Percentiles rank a stretch among this genome's conserved stretches.
Conservation (phyloP, 1,140 invertebrate genomes). For the Camponotus vicinus region DNA sequence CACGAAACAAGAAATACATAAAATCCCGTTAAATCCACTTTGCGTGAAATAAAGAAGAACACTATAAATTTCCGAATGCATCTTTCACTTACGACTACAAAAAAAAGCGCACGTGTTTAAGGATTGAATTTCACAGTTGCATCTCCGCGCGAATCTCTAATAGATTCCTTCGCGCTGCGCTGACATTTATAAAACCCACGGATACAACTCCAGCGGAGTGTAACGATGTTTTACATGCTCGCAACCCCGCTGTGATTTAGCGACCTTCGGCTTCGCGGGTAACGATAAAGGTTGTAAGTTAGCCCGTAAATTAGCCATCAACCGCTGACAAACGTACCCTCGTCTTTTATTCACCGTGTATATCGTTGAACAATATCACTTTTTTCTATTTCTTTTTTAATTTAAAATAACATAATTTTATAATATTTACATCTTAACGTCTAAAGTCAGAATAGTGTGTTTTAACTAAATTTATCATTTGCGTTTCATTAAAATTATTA, state of each 20-base stretch:
- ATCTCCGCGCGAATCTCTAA: slow-evolving; percentile 38
- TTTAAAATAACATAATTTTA: neutral
- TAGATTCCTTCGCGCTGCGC: slow-evolving; percentile 34
- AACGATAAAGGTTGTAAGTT: slow-evolving; percentile 58
- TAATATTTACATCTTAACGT: neutral
- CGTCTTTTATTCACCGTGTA: neutral
- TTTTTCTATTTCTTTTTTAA: slow-evolving; percentile 14
- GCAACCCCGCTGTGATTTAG: slow-evolving; percentile 63
- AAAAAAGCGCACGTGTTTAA: slow-evolving; percentile 20
- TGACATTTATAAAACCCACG: slow-evolving; percentile 49
- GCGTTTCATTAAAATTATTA: neutral
- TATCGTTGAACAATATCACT: neutral
- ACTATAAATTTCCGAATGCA: slow-evolving; percentile 40
- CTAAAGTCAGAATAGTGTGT: neutral
- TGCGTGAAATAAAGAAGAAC: slow-evolving; percentile 39
- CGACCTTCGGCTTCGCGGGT: slow-evolving; percentile 52
- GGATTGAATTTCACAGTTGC: slow-evolving; percentile 46
- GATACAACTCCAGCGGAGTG: neutral
- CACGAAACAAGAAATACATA: neutral
- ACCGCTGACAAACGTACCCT: neutral
- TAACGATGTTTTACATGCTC: slow-evolving; percentile 22
- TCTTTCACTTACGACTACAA: neutral
- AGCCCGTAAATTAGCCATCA: slow-evolving; percentile 59
- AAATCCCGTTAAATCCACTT: slow-evolving; percentile 49
- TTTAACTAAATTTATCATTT: neutral